Percentiles rank a stretch among this genome's conserved stretches.
Conservation (phyloP, 2,888 invertebrate genomes). For the Ormia ochracea region DNA sequence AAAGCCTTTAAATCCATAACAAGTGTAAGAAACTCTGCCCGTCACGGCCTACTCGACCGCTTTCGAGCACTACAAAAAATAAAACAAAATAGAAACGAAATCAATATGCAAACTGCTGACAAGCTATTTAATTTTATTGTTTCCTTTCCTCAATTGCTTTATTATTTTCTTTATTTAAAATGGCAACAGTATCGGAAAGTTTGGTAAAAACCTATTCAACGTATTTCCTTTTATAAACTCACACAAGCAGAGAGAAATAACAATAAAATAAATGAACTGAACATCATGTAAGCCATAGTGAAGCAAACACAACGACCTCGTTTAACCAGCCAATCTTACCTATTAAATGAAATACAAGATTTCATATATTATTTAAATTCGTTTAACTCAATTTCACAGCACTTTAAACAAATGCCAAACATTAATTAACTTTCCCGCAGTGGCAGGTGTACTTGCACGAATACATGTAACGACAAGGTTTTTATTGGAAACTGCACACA, state of each 20-base stretch:
- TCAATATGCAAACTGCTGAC: not conserved
- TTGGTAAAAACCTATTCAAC: slow-evolving; percentile 19
- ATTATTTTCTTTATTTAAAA: not conserved
- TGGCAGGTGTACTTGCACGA: too few relatives aligned
- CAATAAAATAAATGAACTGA: slow-evolving; percentile 35
- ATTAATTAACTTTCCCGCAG: too few relatives aligned
- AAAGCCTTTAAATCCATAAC: too few relatives aligned
- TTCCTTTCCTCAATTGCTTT: slow-evolving; percentile 4
- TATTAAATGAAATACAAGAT: not conserved
- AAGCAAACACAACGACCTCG: not conserved
- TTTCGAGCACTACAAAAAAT: not conserved
- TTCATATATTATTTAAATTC: too few relatives aligned
- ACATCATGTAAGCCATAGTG: not conserved
- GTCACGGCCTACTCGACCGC: too few relatives aligned
- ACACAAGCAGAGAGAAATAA: slow-evolving; percentile 9
- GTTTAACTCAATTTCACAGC: too few relatives aligned
- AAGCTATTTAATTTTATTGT: not conserved
- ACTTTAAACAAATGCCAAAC: too few relatives aligned
- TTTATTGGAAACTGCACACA: too few relatives aligned
- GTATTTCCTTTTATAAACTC: slow-evolving; percentile 22
- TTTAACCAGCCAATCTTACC: not conserved
- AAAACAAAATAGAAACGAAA: too few relatives aligned
- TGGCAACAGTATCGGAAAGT: not conserved
- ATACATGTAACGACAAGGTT: too few relatives aligned
- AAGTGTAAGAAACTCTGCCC: too few relatives aligned